phyloP scores from a whole-genome alignment of 2,888 invertebrate genomes.

The Tolmerus cingulatus region DNA sequence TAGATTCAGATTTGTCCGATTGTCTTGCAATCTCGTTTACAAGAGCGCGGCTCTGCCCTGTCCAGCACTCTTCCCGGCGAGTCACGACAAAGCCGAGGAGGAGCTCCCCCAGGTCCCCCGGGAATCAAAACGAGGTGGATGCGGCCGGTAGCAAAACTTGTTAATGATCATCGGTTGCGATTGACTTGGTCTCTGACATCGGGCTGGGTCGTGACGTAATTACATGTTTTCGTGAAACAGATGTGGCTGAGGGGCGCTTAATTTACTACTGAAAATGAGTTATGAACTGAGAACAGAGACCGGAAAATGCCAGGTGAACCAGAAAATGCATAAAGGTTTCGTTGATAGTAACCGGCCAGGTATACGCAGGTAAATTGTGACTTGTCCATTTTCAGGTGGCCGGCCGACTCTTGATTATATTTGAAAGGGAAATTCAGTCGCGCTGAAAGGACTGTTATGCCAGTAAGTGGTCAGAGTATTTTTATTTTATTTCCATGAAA shows the following conservation, averaged over 20 bases:
- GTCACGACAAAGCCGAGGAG: not conserved
- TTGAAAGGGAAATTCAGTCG: not conserved
- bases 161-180: not conserved
- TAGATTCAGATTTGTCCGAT: not conserved
- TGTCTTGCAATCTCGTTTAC: constrained; percentile 6
- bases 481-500: not conserved
- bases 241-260: not conserved
- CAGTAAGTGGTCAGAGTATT: not conserved
- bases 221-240: not conserved
- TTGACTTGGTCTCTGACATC: not conserved
- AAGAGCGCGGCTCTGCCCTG: not conserved
- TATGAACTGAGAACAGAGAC: not conserved
- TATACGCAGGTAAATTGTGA: not conserved
- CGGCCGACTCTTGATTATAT: not conserved
- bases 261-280: not conserved
- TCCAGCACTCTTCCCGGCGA: not conserved
- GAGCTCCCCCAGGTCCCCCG: not conserved
- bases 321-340: not conserved
- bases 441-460: not conserved
- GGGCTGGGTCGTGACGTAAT: constrained; percentile 18
- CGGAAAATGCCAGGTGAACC: not conserved
- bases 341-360: not conserved
- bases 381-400: not conserved
- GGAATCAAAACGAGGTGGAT: not conserved
- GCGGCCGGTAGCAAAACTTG: not conserved